phyloP scores from a whole-genome alignment of 2,888 invertebrate genomes.

The Salpingus planirostris region DNA sequence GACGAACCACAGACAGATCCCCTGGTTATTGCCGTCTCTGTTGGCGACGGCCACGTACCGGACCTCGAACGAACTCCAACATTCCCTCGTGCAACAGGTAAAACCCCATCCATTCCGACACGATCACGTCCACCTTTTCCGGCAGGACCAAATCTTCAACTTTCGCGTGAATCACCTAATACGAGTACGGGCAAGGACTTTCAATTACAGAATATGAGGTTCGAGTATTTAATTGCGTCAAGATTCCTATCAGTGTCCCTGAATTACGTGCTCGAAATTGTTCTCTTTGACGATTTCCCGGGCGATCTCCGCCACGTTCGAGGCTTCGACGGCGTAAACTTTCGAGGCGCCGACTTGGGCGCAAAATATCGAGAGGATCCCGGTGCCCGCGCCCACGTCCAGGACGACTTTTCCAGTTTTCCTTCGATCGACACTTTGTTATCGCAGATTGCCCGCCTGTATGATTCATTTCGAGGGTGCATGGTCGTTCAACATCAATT shows the following conservation, averaged over 20 bases:
- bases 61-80: slow-evolving; percentile 71
- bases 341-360: slow-evolving; percentile 83
- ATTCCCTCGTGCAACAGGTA: slow-evolving; percentile 92
- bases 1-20: slow-evolving; percentile 75
- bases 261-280: slow-evolving; percentile 53
- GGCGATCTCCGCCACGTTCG: slow-evolving; percentile 56
- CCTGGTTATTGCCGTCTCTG: slow-evolving; percentile 57
- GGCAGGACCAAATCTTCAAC: slow-evolving; percentile 70
- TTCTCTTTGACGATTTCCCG: slow-evolving; percentile 63
- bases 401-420: slow-evolving; percentile 76
- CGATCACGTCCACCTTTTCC: slow-evolving; percentile 73
- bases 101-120: slow-evolving; percentile 99
- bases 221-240: too few relatives aligned
- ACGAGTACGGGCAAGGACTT: too few relatives aligned
- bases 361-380: slow-evolving; percentile 83
- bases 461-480: slow-evolving; percentile 68
- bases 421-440: slow-evolving; percentile 59
- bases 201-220: too few relatives aligned
- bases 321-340: slow-evolving; percentile 81
- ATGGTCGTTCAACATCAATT: slow-evolving; percentile 71
- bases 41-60: slow-evolving; percentile 53
- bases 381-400: slow-evolving; percentile 81
- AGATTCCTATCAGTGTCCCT: too few relatives aligned
- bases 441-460: slow-evolving; percentile 67
- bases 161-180: slow-evolving; percentile 63